Evolutionary conservation across 64 coral and sea anemone genomes (phyloP), one percentile per base, ranked within the genome.

Genomic region (Pachyseris speciosa): DNA sequence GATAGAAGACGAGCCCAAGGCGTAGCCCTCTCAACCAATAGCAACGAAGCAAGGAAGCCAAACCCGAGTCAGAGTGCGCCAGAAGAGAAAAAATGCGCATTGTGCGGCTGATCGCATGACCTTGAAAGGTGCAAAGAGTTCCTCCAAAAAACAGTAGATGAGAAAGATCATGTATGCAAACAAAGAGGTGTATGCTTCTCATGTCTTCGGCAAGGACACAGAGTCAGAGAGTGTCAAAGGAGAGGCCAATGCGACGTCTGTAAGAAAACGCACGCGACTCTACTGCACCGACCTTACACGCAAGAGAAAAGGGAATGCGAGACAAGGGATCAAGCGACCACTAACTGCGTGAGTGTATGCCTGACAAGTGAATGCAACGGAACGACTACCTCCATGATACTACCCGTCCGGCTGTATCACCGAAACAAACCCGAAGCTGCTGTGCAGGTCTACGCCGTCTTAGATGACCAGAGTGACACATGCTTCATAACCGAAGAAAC

Each of bases 401-500:
- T 96, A 34, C 90, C 90, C 5, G 94, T 96, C 27, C 42, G 53
- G 69, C 19, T 92, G 1, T 76, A 84, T 32, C 84, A 92, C 85
- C 44, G 92, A 55, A 43, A 75, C 15, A 75, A 88, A 10, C 84
- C 75, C 2, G 63, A 86, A 16, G 22, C n/a, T 2, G 48, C 74
- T 39, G 45, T 96, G 7, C 20, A 65, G 10, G 78, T 85, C 0
- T 96, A 92, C 13, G 94, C 94, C 0, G 76, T 96, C 5, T 43
- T 92, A 15, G 94, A 96, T 53, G 90, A 96, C n/a, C 89, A 88
- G 64, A 86, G 91, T 15, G 72, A 93, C 52, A 93, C 83, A 13
- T 92, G 89, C 13, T 96, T 92, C 30, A 34, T 96, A 5, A 96
- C 95, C 0, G 30, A 93, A 1, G 58, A 71, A 1, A 26, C 90